Evolutionary conservation across 2,797 vertebrate genomes (phyloP).

Genomic region (Hippocampus kuda): DNA sequence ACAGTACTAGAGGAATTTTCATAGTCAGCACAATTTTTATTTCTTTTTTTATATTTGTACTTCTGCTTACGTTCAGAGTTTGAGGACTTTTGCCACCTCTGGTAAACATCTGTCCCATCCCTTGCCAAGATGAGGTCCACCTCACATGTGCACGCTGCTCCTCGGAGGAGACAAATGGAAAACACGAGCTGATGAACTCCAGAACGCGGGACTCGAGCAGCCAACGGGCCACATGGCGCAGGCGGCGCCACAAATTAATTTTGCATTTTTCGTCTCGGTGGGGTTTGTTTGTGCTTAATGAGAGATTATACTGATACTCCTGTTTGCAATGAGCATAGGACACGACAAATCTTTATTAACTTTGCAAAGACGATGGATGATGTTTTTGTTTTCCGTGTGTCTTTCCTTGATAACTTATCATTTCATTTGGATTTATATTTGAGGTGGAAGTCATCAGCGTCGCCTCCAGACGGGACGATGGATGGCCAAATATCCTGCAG

Average conservation of each 20-base stretch:
- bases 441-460: neutral
- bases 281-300: neutral
- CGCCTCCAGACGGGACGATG: constrained; percentile 18
- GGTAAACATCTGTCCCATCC: too few species aligned
- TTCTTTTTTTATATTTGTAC: too few species aligned
- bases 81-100: too few species aligned
- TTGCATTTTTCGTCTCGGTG: neutral
- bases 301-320: neutral
- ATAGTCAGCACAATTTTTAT: too few species aligned
- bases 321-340: neutral
- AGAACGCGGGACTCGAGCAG: neutral
- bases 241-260: neutral
- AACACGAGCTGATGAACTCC: neutral
- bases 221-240: neutral
- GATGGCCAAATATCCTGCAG: constrained; percentile 37
- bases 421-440: constrained; percentile 6
- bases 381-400: neutral
- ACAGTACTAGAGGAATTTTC: too few species aligned
- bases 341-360: neutral
- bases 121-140: too few species aligned
- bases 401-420: constrained; percentile 10
- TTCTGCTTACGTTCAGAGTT: too few species aligned
- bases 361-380: neutral
- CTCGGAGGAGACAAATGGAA: too few species aligned
- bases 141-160: too few species aligned